Evolutionary conservation across 2,888 invertebrate species (phyloP).

Genomic region (Drosophila greeni): DNA sequence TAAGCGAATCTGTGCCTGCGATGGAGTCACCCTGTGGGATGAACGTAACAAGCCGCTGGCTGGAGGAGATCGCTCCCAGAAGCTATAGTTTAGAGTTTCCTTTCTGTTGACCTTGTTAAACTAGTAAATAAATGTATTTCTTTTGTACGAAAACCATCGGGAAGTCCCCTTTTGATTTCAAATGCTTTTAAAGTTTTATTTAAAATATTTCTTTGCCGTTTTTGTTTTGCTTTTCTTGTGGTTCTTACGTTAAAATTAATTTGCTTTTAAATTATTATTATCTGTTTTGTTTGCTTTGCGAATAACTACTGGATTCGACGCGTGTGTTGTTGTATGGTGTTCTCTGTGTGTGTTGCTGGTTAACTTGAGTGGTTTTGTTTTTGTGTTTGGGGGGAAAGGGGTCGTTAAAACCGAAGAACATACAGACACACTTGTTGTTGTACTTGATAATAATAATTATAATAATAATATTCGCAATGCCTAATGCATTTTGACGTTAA

Average conservation of each 20-base stretch:
- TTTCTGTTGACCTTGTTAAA: not conserved
- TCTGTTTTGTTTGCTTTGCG: constrained; percentile 58
- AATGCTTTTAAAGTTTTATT: constrained; percentile 70
- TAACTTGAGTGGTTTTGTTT: constrained; percentile 33
- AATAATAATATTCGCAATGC: constrained; percentile 59
- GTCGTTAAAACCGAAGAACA: constrained; percentile 48
- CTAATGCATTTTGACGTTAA: constrained; percentile 58
- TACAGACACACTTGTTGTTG: constrained; percentile 58
- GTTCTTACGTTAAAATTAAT: constrained; percentile 59
- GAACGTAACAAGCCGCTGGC: constrained; percentile 83
- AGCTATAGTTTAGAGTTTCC: constrained; percentile 46
- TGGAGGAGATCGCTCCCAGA: constrained; percentile 70
- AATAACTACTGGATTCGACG: constrained; percentile 37
- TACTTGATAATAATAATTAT: constrained; percentile 58
- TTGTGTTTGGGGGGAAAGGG: constrained; percentile 6
- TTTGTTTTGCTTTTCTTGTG: constrained; percentile 39
- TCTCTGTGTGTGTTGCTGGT: constrained; percentile 15
- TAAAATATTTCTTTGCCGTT: constrained; percentile 67
- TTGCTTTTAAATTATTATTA: constrained; percentile 65
- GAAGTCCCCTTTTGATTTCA: constrained; percentile 44
- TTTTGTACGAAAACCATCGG: not conserved
- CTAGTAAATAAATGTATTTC: constrained; percentile 23
- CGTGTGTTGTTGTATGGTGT: constrained; percentile 40
- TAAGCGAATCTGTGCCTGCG: constrained; percentile 93
- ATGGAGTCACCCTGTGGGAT: constrained; percentile 94